Evolutionary conservation across 2,113 vertebrate genomes (phyloP).

Genomic region (Sylvia atricapilla): DNA sequence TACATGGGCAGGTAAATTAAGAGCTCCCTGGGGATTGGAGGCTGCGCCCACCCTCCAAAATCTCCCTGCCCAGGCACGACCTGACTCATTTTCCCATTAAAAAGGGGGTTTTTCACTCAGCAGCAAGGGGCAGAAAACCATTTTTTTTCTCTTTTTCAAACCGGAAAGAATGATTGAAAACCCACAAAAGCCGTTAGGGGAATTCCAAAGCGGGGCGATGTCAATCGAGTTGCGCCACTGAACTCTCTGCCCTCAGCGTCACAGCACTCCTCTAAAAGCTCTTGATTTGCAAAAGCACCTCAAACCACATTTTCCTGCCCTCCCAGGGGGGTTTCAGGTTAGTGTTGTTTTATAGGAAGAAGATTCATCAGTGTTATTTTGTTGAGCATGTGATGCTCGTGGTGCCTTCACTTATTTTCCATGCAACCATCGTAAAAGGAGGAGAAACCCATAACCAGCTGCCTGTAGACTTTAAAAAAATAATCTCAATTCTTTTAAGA

Average conservation of each 20-base stretch:
- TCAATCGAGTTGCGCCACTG: fast-evolving
- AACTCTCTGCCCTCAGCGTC: neutral
- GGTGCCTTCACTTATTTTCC: neutral
- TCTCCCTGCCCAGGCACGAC: neutral
- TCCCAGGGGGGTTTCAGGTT: neutral
- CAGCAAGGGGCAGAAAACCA: neutral
- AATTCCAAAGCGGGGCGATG: neutral
- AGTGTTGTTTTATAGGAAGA: neutral
- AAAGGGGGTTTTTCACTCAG: neutral
- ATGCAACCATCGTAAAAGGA: neutral
- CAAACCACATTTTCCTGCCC: neutral
- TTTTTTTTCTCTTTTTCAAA: neutral
- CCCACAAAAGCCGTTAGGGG: neutral
- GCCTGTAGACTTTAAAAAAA: neutral
- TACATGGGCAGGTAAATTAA: neutral
- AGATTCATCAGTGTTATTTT: neutral
- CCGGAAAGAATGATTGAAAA: neutral
- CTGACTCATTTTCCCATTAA: neutral
- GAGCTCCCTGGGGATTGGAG: neutral
- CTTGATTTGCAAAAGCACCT: neutral
- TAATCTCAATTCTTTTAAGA: neutral
- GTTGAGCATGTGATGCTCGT: neutral
- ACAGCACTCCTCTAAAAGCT: neutral
- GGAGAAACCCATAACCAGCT: neutral
- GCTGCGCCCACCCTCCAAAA: neutral